Percentiles rank a stretch among this genome's conserved stretches.
Conservation (phyloP, 2,797 vertebrate genomes). For the Psittacula echo region DNA sequence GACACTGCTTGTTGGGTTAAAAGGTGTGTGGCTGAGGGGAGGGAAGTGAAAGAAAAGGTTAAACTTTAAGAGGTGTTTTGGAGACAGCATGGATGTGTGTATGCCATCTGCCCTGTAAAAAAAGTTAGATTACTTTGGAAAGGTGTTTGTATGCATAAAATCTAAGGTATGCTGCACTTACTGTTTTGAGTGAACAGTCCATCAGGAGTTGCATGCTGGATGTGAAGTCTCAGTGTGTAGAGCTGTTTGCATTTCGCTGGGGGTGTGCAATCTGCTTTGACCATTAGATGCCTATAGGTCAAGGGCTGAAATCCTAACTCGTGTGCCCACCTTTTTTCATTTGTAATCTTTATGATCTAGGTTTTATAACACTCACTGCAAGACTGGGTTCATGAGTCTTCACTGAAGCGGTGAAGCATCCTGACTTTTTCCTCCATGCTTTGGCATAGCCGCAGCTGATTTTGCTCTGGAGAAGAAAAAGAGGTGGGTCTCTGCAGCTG, state of each 20-base stretch:
- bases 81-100: rapidly evolving
- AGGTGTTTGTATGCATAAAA: neutral
- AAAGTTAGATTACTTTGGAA: neutral
- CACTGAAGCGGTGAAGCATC: neutral
- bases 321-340: rapidly evolving
- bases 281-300: neutral
- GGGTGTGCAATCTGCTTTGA: neutral
- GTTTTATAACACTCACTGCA: neutral
- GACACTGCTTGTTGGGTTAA: neutral
- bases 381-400: rapidly evolving
- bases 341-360: neutral
- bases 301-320: neutral
- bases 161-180: rapidly evolving
- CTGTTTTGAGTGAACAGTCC: neutral
- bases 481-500: neutral
- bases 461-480: neutral
- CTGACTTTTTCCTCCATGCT: neutral
- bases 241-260: neutral
- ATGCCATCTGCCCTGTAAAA: neutral
- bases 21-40: neutral
- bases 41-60: neutral
- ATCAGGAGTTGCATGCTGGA: rapidly evolving
- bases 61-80: neutral
- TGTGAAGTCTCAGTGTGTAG: neutral
- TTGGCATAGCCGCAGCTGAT: neutral